These are phyloP conservation scores for Drosophila niveifrons DNA, from an alignment of 2,888 invertebrate species.

Conservation along the genomic window DNA sequence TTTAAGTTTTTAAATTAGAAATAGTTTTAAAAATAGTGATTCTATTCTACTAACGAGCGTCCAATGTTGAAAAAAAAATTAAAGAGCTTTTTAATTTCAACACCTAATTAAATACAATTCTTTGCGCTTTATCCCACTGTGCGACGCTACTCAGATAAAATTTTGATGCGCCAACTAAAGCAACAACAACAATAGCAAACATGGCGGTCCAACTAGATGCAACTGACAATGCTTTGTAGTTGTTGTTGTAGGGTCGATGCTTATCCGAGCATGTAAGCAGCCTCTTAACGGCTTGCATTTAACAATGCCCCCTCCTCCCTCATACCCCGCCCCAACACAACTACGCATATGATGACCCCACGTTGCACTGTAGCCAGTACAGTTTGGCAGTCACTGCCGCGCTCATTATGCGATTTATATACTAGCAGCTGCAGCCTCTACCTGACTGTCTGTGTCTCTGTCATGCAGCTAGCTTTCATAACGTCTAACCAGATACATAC, in stretches of 20 bases:
- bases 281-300: conserved; percentile 43
- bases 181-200: conserved; percentile 22
- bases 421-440: conserved; percentile 29
- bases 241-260: conserved; percentile 41
- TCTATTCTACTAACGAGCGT: no score
- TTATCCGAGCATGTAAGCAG: conserved; percentile 60
- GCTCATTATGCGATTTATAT: conserved; percentile 55
- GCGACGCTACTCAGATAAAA: conserved; percentile 4
- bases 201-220: conserved; percentile 40
- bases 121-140: conserved; percentile 32
- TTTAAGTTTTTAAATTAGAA: no score
- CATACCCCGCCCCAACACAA: background rate
- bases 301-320: conserved; percentile 26
- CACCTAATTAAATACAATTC: no score
- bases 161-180: conserved; percentile 40
- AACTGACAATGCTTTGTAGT: conserved; percentile 48
- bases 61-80: no score
- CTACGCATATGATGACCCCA: conserved; percentile 26
- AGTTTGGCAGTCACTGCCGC: conserved; percentile 44
- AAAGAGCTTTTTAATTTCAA: no score
- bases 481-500: conserved; percentile 41
- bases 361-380: conserved; percentile 1
- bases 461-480: conserved; percentile 46
- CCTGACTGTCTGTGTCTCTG: conserved; percentile 6
- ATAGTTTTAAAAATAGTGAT: no score